Percentiles rank a stretch among this genome's conserved stretches.
Evolutionary conservation across 2,888 invertebrate genomes (phyloP).

Genomic region (Dryobotodes eremita): DNA sequence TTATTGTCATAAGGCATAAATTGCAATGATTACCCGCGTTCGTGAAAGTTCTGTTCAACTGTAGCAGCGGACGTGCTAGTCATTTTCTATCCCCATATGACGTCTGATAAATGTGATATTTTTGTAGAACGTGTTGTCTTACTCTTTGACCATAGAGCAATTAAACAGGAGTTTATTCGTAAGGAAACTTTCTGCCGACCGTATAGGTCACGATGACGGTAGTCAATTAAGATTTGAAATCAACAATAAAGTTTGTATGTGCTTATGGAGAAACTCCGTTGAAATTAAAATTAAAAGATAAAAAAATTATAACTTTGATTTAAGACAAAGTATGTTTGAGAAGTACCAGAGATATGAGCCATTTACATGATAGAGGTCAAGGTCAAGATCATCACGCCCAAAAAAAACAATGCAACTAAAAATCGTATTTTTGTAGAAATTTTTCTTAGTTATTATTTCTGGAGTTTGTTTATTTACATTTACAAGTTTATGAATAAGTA

Average conservation of each 20-base stretch:
- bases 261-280: constrained; percentile 16
- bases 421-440: constrained; percentile 35
- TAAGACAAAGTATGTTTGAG: constrained; percentile 19
- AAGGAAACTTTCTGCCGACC: constrained; percentile 31
- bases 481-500: constrained; percentile 2
- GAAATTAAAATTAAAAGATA: neutral
- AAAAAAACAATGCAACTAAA: constrained; percentile 15
- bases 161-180: constrained; percentile 40
- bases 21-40: neutral
- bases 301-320: constrained; percentile 4
- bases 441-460: constrained; percentile 23
- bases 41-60: neutral
- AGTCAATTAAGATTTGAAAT: constrained; percentile 55
- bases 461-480: constrained; percentile 3
- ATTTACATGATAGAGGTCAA: constrained; percentile 1
- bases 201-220: constrained; percentile 16
- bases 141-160: constrained; percentile 42
- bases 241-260: neutral
- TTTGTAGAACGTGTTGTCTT: constrained; percentile 54
- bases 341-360: constrained; percentile 19
- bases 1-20: constrained; percentile 1
- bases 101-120: constrained; percentile 64
- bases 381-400: neutral
- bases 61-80: constrained; percentile 45
- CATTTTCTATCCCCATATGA: constrained; percentile 19